phyloP scores from a whole-genome alignment of 2,888 invertebrate genomes.

The Napeogenes sylphis region DNA sequence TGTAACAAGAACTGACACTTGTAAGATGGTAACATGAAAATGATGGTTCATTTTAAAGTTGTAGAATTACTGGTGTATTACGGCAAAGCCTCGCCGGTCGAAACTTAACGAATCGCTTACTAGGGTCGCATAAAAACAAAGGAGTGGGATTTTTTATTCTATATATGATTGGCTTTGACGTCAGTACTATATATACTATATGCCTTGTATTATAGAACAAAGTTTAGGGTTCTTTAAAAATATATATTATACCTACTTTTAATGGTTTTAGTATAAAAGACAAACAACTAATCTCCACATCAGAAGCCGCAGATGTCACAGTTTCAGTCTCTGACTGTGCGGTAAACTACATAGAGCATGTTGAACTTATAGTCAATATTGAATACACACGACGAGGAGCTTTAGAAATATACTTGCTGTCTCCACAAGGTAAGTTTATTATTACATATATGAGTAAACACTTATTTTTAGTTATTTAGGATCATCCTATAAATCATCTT shows the following conservation, averaged over 20 bases:
- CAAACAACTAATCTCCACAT: constrained; percentile 39
- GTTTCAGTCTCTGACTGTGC: constrained; percentile 77
- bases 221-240: not conserved
- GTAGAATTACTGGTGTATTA: not conserved
- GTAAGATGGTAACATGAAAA: not conserved
- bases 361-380: constrained; percentile 85
- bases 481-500: too few species aligned
- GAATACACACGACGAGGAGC: constrained; percentile 85
- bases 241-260: not conserved
- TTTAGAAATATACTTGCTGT: constrained; percentile 84
- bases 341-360: constrained; percentile 88
- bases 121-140: not conserved
- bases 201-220: too few species aligned
- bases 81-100: not conserved
- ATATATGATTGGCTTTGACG: too few species aligned
- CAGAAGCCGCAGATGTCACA: constrained; percentile 43
- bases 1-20: not conserved
- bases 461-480: too few species aligned
- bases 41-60: not conserved
- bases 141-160: not conserved
- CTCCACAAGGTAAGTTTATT: constrained; percentile 82
- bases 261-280: constrained; percentile 31
- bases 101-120: constrained; percentile 5
- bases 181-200: too few species aligned
- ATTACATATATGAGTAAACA: not conserved